Evolutionary conservation across 1,140 invertebrate species (phyloP).

Genomic region (Drosophila rufa): DNA sequence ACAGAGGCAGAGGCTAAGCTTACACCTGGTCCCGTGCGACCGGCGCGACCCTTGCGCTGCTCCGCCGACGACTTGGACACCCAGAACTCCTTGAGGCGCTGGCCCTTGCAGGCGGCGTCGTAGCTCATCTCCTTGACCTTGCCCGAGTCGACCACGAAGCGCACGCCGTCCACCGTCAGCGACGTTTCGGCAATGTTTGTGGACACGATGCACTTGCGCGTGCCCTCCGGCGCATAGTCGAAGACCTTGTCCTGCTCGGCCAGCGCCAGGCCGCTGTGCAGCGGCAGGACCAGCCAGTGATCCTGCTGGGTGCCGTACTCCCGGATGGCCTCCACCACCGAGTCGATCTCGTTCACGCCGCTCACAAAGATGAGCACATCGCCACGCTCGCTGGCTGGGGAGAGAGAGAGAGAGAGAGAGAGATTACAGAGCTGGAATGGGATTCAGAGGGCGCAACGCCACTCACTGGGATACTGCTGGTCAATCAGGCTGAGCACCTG

Average conservation of each 20-base stretch:
- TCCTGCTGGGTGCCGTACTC: slow-evolving; percentile 93
- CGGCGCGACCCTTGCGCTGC: slow-evolving; percentile 97
- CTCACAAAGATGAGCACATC: slow-evolving; percentile 98
- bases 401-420: too few species aligned
- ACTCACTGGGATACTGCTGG: slow-evolving; percentile 92
- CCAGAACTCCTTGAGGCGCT: slow-evolving; percentile 96
- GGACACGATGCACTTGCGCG: slow-evolving; percentile 98
- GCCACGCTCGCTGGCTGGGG: slow-evolving; percentile 92
- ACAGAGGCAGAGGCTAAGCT: background rate
- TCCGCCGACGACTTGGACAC: slow-evolving; percentile 98
- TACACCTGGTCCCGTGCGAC: slow-evolving; percentile 89
- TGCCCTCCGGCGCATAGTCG: slow-evolving; percentile 97
- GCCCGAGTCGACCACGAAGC: slow-evolving; percentile 98
- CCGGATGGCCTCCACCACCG: slow-evolving; percentile 94
- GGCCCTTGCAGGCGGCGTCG: slow-evolving; percentile 95
- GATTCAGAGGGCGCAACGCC: too few species aligned
- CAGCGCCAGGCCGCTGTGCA: slow-evolving; percentile 97
- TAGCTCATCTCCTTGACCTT: slow-evolving; percentile 99
- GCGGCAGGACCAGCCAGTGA: slow-evolving; percentile 97
- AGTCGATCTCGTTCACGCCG: slow-evolving; percentile 97
- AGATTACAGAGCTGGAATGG: too few species aligned
- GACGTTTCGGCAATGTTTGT: slow-evolving; percentile 99
- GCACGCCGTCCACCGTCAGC: slow-evolving; percentile 98
- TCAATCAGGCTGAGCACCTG: slow-evolving; percentile 97
- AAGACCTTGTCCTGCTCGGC: slow-evolving; percentile 99